These are phyloP conservation scores for Chelonia mydas DNA, from an alignment of 2,797 vertebrate species.

Conservation along the genomic window DNA sequence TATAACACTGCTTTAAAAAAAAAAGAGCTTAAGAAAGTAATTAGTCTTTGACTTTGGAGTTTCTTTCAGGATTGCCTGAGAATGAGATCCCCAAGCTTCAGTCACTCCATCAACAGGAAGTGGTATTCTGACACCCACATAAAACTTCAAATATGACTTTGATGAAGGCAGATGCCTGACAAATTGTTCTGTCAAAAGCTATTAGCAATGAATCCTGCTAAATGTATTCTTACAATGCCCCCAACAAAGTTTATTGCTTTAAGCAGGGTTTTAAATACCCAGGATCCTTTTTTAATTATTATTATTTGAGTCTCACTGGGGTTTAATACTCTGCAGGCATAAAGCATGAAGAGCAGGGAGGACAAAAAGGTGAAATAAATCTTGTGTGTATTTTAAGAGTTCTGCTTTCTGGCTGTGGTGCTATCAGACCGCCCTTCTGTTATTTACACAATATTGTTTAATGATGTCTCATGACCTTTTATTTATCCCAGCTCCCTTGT, in stretches of 20 bases:
- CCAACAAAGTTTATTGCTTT: not conserved
- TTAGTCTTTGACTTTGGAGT: not conserved
- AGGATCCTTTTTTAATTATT: not conserved
- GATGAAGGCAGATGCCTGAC: not conserved
- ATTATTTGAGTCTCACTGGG: not conserved
- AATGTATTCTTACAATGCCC: not conserved
- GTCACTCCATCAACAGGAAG: not conserved
- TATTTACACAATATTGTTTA: not conserved
- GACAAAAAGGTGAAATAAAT: not conserved
- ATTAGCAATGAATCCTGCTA: not conserved
- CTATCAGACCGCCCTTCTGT: not conserved
- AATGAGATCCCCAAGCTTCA: not conserved
- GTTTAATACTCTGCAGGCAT: not conserved
- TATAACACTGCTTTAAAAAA: not conserved
- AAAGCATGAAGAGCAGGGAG: not conserved
- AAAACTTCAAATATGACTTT: not conserved
- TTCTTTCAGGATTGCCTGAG: not conserved
- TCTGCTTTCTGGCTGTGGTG: accelerated
- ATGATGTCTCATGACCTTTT: not conserved
- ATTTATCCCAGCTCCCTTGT: not conserved
- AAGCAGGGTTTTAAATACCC: not conserved
- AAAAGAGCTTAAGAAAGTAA: not conserved
- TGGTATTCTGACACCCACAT: not conserved
- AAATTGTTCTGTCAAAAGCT: not conserved
- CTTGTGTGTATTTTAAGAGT: not conserved